These are phyloP conservation scores for Aplodontia rufa DNA, from an alignment of 2,113 vertebrate species.

Conservation along the genomic window DNA sequence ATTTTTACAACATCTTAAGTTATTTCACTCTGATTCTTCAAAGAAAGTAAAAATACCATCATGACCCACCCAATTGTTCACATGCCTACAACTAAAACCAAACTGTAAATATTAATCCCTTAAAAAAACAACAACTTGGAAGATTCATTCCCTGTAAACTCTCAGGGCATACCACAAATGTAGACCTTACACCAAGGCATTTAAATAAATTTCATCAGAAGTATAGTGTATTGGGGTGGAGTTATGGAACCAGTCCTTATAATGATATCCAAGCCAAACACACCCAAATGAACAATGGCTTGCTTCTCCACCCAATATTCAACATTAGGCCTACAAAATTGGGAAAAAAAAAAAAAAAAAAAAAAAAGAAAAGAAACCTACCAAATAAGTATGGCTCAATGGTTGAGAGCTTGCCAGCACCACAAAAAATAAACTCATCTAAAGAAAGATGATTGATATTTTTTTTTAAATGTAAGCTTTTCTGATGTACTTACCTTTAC, in stretches of 20 bases:
- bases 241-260: slow-evolving; percentile 69
- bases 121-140: slow-evolving; percentile 12
- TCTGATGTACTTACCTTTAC: neutral
- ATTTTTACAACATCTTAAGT: neutral
- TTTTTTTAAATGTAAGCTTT: neutral
- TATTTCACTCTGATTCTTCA: slow-evolving; percentile 21
- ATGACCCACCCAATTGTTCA: neutral
- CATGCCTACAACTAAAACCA: neutral
- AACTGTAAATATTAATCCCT: neutral
- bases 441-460: neutral
- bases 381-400: neutral
- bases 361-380: slow-evolving; percentile 18
- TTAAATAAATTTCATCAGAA: slow-evolving; percentile 62
- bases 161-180: neutral
- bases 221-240: slow-evolving; percentile 75
- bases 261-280: slow-evolving; percentile 82
- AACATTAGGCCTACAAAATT: slow-evolving; percentile 33
- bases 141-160: neutral
- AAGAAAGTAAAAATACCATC: slow-evolving; percentile 17
- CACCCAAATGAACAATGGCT: slow-evolving; percentile 80
- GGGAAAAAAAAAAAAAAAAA: slow-evolving; percentile 34
- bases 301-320: slow-evolving; percentile 70
- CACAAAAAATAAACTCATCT: neutral
- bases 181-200: neutral
- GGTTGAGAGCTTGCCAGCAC: too few relatives aligned